Base-by-base conservation (phyloP, 2,888 invertebrate species). In the Rhodophaea formosa region DNA sequence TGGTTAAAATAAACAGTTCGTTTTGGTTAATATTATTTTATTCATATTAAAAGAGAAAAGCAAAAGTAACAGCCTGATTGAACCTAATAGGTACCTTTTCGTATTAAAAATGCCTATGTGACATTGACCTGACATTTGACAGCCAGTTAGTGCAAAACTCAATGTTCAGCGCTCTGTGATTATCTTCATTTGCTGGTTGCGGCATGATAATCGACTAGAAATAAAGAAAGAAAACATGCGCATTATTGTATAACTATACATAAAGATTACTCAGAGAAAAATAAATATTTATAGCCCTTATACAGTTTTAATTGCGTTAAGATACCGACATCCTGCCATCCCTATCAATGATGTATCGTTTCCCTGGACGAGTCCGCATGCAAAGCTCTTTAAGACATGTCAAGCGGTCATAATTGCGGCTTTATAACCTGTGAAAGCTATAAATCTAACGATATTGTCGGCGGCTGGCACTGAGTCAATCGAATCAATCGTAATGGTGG, bases 401-500 rank as follows among this genome's bases (percentile, higher is more conserved):
- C 51, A 51, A 51, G 77, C 79, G 72, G 64, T 75, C 74, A 79
- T 84, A 80, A 85, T 80, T 80, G 81, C 76, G 76, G 74, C 75
- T 82, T 84, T 83, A 84, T 71, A 77, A 83, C 68, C 77, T 82
- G 83, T 86, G 84, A 84, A 84, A 82, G 75, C 75, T 77, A 79
- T 88, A 87, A 87, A 88, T 84, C 80, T 80, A 78, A 73, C 71
- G 71, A 75, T 73, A 73, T 71, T 72, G 72, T 68, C 77, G 77
- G 82, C 80, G 71, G 73, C 70, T 74, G 77, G 78, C 81, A 79
- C 65, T 70, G 84, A 86, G 84, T 87, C 82, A 76, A 62, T 62
- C 67, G 75, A 79, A 77, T 83, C 86, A 82, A 83, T 79, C 75
- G 75, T 70, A 76, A 68, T 51, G 17, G 51, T 79, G 80, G 84